A percentile compares a stretch with the other conserved stretches of the same genome.
phyloP scores from a whole-genome alignment of 2,888 invertebrate genomes.

The Bedellia somnulentella region DNA sequence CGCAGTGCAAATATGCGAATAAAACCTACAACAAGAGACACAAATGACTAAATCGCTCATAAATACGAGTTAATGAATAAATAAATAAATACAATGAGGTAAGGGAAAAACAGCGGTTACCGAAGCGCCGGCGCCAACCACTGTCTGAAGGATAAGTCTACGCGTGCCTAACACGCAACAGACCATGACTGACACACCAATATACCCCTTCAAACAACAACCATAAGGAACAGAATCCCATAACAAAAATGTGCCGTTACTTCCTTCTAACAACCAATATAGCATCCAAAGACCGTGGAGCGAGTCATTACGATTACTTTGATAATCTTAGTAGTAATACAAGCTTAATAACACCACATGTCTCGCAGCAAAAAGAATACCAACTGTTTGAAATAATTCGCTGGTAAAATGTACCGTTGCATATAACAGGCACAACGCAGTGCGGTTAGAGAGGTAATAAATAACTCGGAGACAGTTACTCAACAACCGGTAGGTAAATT shows the following conservation, averaged over 20 bases:
- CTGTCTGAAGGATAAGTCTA: constrained; percentile 32
- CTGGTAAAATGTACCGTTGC: no score
- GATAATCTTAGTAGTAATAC: no score
- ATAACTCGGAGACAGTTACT: constrained; percentile 38
- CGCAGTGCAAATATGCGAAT: no score
- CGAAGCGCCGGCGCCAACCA: constrained; percentile 53
- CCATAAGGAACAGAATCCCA: constrained; percentile 16
- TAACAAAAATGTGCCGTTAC: constrained; percentile 15
- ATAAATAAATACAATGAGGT: constrained; percentile 16
- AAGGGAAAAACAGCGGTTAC: constrained; percentile 51
- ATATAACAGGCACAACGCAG: constrained; percentile 41
- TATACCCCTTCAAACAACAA: constrained; percentile 16
- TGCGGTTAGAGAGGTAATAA: constrained; percentile 36
- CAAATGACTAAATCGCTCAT: no score
- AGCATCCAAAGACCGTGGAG: constrained; percentile 49
- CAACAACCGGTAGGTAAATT: constrained; percentile 17
- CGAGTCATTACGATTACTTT: constrained; percentile 50
- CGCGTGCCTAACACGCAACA: constrained; percentile 28
- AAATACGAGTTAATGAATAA: constrained; percentile 5
- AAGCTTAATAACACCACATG: no score
- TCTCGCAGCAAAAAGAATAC: no score
- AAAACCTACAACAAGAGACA: no score
- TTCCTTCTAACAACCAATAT: constrained; percentile 21
- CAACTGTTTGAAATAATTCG: no score
- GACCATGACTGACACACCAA: constrained; percentile 13